These are phyloP conservation scores for Orius insidiosus DNA, from an alignment of 1,140 invertebrate species.

Conservation along the genomic window DNA sequence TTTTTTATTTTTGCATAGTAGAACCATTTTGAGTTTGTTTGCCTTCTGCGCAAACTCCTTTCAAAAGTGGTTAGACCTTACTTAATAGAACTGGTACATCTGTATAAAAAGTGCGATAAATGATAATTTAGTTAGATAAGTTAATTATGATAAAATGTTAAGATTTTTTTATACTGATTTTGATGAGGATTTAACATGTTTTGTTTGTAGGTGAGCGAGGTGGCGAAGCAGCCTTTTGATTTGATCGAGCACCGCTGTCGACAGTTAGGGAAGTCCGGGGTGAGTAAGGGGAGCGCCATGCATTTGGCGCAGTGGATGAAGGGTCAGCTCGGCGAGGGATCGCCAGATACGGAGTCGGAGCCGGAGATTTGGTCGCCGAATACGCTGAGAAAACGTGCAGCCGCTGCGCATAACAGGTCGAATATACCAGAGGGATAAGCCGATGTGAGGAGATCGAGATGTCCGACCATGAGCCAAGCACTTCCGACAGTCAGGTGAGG, in stretches of 20 bases:
- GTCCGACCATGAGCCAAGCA: conserved; percentile 46
- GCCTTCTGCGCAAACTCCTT: too few relatives aligned
- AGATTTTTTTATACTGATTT: too few relatives aligned
- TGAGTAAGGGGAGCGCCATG: conserved; percentile 38
- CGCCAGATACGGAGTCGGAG: conserved; percentile 30
- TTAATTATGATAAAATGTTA: too few relatives aligned
- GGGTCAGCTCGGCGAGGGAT: conserved; percentile 30
- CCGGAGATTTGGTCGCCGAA: conserved; percentile 49
- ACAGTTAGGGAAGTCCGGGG: conserved; percentile 34
- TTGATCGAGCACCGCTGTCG: conserved; percentile 40
- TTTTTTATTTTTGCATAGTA: too few relatives aligned
- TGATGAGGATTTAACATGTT: too few relatives aligned
- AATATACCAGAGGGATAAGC: conserved; percentile 22
- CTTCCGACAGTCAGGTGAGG: conserved; percentile 49
- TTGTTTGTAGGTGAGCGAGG: too few relatives aligned
- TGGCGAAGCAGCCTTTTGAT: conserved; percentile 23
- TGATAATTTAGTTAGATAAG: too few relatives aligned
- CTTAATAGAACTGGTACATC: too few relatives aligned
- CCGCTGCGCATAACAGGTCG: conserved; percentile 28
- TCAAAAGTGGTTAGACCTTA: too few relatives aligned
- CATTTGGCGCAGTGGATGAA: conserved; percentile 59
- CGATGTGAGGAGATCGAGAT: conserved; percentile 25
- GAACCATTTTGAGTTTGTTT: too few relatives aligned
- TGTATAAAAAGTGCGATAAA: too few relatives aligned
- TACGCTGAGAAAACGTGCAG: conserved; percentile 42